Base-by-base conservation (phyloP, 2,113 vertebrate species). In the Syngnathus scovelli region DNA sequence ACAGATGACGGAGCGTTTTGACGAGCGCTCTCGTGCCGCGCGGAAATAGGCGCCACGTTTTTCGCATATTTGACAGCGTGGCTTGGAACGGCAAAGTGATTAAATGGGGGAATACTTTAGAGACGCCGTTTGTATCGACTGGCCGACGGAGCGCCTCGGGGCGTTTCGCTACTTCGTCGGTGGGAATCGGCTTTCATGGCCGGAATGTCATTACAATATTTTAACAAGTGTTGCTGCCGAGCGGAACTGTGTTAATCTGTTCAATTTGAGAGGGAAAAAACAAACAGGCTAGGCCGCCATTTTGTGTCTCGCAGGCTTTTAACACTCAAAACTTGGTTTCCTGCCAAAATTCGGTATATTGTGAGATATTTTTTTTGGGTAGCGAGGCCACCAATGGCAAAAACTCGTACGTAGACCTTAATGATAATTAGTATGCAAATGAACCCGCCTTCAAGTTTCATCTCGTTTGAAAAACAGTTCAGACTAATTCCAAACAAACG, bases 1-100 rank as follows among this genome's bases (percentile, higher is more conserved):
- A 76, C 76, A 74, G 68, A 66, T 70, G 68, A 83, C 33, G 55
- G 13, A 51, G 41, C 3, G 15, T 7, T 23, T 15, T 46, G 64
- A 70, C 70, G 43, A 66, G 52, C 44, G 56, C 38, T 41, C 33
- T 61, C 36, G 7, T 12, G 23, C 54, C 6, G 54, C 54, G 23
- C 21, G 4, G 23, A 56, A 56, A 56, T 56, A 33, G 2, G 23
- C 54, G 1, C 5, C 55, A 8, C 36, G 55, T 36, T 36, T 39
- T 12, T 39, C 19, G 11, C 60, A 44, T 61, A 58, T 61, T 61
- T 61, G 60, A 61, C 21, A 62, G 66, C 66, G 49, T 64, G 27
- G 13, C 51, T 64, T 38, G 44, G 46, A 37, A n/a, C 0, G 19
- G 7, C 15, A 51, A 36, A 58, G 36, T 12, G 54, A 70, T 38